Evolutionary conservation across 2,113 vertebrate species (phyloP).

Genomic region (Anas platyrhynchos): DNA sequence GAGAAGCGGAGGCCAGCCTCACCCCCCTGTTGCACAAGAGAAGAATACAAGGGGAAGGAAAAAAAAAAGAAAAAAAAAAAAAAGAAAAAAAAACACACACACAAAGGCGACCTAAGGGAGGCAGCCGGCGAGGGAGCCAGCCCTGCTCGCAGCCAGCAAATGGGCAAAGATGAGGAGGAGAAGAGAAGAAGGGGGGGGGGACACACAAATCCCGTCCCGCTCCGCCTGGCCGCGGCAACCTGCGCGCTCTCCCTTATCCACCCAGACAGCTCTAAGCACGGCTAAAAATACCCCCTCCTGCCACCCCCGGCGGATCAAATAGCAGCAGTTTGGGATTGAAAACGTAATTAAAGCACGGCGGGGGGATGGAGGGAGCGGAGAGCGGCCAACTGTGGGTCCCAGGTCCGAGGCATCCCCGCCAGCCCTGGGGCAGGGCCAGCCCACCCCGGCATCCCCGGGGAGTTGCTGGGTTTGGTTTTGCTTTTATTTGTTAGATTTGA

Average conservation of each 20-base stretch:
- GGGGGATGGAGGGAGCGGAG: background rate
- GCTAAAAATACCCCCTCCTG: slow-evolving; percentile 59
- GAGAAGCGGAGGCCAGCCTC: background rate
- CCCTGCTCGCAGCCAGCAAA: background rate
- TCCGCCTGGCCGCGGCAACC: slow-evolving; percentile 32
- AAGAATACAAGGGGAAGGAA: background rate
- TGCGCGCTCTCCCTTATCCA: slow-evolving; percentile 24
- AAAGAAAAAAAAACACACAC: too few relatives aligned
- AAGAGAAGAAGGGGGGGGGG: background rate
- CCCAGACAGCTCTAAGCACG: slow-evolving; percentile 33
- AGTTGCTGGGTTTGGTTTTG: background rate
- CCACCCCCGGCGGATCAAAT: slow-evolving; percentile 60
- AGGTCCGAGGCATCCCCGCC: background rate
- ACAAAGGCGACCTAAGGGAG: slow-evolving; percentile 35
- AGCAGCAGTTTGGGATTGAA: slow-evolving; percentile 63
- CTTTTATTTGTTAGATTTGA: background rate
- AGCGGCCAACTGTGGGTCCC: background rate
- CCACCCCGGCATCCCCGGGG: background rate
- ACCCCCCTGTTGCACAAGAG: slow-evolving; percentile 16
- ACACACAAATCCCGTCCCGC: slow-evolving; percentile 26
- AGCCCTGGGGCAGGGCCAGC: background rate
- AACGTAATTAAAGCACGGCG: slow-evolving; percentile 50
- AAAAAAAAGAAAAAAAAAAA: background rate
- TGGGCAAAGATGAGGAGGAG: slow-evolving; percentile 5
- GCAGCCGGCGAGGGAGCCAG: background rate